These are phyloP conservation scores for Porites lobata DNA, from an alignment of 92 coral and sea anemone species.

Conservation along the genomic window DNA sequence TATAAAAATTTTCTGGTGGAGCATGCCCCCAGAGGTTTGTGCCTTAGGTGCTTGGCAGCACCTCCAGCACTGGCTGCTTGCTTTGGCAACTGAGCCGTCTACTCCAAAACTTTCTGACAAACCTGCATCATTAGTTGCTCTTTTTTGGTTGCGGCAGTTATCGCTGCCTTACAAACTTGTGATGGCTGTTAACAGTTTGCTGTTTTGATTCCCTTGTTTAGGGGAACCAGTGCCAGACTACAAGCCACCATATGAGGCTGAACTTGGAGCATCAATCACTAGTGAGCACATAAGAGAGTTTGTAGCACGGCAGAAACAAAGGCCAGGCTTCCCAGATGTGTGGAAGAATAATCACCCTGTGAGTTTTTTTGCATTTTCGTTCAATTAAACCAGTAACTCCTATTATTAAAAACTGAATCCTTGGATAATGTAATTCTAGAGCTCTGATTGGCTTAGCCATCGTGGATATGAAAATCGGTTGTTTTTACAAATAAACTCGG, in stretches of 20 bases:
- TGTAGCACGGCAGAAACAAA: constrained; percentile 76
- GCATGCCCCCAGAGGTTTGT: too few relatives aligned
- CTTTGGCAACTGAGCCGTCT: too few relatives aligned
- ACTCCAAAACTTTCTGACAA: too few relatives aligned
- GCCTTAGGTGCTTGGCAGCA: too few relatives aligned
- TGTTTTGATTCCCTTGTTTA: constrained; percentile 22
- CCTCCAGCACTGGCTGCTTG: too few relatives aligned
- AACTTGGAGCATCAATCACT: constrained; percentile 74
- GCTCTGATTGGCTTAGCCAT: background rate
- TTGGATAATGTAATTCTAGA: background rate
- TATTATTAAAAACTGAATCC: too few relatives aligned
- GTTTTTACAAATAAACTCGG: too few relatives aligned
- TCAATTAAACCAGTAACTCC: too few relatives aligned
- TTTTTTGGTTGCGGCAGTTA: background rate
- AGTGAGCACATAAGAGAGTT: constrained; percentile 73
- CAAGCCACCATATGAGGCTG: constrained; percentile 85
- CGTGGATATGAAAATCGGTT: too few relatives aligned
- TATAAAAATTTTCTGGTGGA: too few relatives aligned
- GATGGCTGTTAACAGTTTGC: background rate
- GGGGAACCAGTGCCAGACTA: constrained; percentile 83
- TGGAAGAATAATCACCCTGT: constrained; percentile 92
- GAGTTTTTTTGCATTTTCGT: constrained; percentile 9
- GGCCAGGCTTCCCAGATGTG: constrained; percentile 88
- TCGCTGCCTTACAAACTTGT: background rate
- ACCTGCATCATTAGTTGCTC: background rate